Evolutionary conservation across 2,113 vertebrate species (phyloP).

Genomic region (Melanocharis versteri): DNA sequence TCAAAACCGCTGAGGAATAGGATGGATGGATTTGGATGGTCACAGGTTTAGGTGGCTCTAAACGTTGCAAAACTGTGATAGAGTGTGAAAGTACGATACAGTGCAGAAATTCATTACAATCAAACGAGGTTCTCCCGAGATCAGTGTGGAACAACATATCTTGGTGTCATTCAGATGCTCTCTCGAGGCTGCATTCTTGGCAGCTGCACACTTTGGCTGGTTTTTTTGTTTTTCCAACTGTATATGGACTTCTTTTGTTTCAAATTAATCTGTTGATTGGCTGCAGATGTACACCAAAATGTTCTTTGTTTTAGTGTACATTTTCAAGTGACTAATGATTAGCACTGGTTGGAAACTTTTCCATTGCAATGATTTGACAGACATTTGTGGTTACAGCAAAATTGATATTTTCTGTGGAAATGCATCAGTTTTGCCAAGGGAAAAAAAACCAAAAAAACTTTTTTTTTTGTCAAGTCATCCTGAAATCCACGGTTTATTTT

Average conservation of each 20-base stretch:
- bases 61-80: not conserved
- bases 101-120: not conserved
- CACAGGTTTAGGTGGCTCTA: not conserved
- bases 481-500: constrained; percentile 47
- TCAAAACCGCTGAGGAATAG: not conserved
- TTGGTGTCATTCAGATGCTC: constrained; percentile 23
- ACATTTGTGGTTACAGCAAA: constrained; percentile 27
- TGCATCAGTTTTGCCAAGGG: not conserved
- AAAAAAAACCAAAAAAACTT: not conserved
- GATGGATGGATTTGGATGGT: not conserved
- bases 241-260: constrained; percentile 61
- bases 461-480: constrained; percentile 41
- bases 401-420: constrained; percentile 44
- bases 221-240: constrained; percentile 58
- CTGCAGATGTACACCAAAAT: constrained; percentile 44
- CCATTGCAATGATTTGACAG: not conserved
- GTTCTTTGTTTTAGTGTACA: constrained; percentile 16
- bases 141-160: not conserved
- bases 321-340: constrained; percentile 46
- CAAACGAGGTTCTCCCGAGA: not conserved
- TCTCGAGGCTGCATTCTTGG: constrained; percentile 27
- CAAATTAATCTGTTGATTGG: constrained; percentile 46
- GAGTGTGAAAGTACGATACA: not conserved
- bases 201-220: not conserved
- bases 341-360: constrained; percentile 29